Evolutionary conservation across 2,113 vertebrate genomes (phyloP), one percentile per base, ranked within the genome.

Genomic region (Murina feae): DNA sequence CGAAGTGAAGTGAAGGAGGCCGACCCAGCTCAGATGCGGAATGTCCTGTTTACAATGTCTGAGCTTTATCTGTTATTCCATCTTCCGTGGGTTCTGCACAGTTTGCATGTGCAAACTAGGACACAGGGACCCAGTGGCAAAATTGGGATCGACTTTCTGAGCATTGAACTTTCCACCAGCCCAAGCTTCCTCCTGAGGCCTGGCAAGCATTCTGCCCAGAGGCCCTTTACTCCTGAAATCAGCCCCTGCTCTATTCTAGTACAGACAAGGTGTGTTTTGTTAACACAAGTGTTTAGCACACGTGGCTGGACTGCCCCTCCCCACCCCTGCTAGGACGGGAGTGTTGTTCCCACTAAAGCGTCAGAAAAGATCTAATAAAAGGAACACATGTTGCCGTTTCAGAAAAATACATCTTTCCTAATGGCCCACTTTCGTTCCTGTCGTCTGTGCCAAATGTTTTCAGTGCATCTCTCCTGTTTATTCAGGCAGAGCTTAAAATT

Each of bases 151-250:
- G 95, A 90, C 74, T 88, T 89, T 90, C 20, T 47, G 68, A 21
- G 16, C 66, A 95, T 96, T 89, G 94, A 95, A 47, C 96, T 97
- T 97, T 94, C 92, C 44, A 35, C 20, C 20, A 58, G 55, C 80
- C 30, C 35, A 18, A 0, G 9, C 37, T 68, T 72, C 55, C 60
- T 90, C 84, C 42, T 92, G 55, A 86, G 84, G 60, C 63, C 3
- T 39, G 25, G 49, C 68, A 72, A 47, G 76, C 55, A 72, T 94
- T 49, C 14, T 42, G 9, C 66, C 42, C 14, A 9, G 44, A 58
- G 75, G 37, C 32, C 12, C 58, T 71, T 79, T 42, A 35, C 21
- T 84, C 69, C 85, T 81, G 47, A 42, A 58, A 9, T 37, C 90
- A 82, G n/a, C 51, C 37, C 28, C n/a, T 35, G 11, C 51, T 65